These are phyloP conservation scores for Drosophila micromelanica DNA, from an alignment of 1,140 invertebrate genomes.

Conservation along the genomic window DNA sequence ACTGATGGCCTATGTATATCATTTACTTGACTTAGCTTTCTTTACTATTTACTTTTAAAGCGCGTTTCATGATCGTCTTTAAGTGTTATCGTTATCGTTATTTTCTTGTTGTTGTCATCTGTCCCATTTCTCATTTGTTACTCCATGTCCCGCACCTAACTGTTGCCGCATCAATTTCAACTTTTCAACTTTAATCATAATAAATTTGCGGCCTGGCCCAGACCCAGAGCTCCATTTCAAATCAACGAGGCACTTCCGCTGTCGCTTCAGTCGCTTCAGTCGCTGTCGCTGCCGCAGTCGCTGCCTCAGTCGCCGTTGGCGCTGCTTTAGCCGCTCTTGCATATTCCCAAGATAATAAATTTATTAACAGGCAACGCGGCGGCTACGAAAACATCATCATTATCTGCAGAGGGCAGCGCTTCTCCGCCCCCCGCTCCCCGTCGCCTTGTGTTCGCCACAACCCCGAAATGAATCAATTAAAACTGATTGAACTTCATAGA, in stretches of 20 bases:
- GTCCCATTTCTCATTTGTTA: neutral
- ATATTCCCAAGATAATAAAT: constrained; percentile 82
- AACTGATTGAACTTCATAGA: constrained; percentile 81
- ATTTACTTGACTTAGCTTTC: neutral
- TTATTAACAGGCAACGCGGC: constrained; percentile 63
- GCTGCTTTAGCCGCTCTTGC: constrained; percentile 8
- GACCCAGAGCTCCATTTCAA: constrained; percentile 63
- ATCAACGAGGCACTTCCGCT: constrained; percentile 72
- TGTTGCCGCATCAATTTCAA: constrained; percentile 72
- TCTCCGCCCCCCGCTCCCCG: constrained; percentile 13
- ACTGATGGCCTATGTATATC: too few relatives aligned
- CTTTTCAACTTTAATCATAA: constrained; percentile 80
- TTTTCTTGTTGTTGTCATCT: neutral
- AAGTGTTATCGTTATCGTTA: constrained; percentile 1
- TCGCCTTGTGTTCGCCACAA: neutral
- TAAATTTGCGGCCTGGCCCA: constrained; percentile 68
- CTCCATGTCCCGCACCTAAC: constrained; percentile 2
- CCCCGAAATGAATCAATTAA: constrained; percentile 78
- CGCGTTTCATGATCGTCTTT: neutral
- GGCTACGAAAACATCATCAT: constrained; percentile 61
- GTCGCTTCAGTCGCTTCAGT: neutral
- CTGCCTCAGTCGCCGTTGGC: neutral
- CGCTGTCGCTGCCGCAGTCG: neutral
- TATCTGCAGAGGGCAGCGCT: constrained; percentile 44
- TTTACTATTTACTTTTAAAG: neutral